Evolutionary conservation across 1,140 invertebrate species (phyloP).

Genomic region (Sinonovacula constricta): DNA sequence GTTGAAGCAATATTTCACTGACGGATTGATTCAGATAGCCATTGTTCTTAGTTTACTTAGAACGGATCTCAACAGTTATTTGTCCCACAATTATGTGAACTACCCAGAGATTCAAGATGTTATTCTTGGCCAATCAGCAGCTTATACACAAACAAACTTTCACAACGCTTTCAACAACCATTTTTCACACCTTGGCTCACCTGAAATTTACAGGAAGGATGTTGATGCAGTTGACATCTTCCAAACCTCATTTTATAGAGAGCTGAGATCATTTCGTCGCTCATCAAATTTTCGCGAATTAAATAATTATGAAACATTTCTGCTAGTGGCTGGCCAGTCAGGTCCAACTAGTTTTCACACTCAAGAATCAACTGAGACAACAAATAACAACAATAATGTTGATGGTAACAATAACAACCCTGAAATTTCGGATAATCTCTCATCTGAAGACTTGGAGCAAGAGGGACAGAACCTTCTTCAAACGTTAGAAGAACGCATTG

Average conservation of each 20-base stretch:
- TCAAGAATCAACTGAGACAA: slow-evolving; percentile 8
- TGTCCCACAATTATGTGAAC: slow-evolving; percentile 81
- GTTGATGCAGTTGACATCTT: slow-evolving; percentile 80
- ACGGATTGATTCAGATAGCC: slow-evolving; percentile 88
- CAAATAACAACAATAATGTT: slow-evolving; percentile 30
- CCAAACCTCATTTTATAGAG: slow-evolving; percentile 83
- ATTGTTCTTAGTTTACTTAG: slow-evolving; percentile 87
- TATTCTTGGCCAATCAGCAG: slow-evolving; percentile 74
- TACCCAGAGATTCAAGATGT: slow-evolving; percentile 76
- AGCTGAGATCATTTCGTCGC: slow-evolving; percentile 83
- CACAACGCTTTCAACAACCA: slow-evolving; percentile 56
- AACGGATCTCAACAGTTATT: slow-evolving; percentile 85
- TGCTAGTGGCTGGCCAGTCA: slow-evolving; percentile 8
- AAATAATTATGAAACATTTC: slow-evolving; percentile 70
- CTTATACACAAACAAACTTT: slow-evolving; percentile 78
- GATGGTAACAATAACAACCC: slow-evolving; percentile 27
- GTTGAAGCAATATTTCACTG: slow-evolving; percentile 78
- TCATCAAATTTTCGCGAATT: slow-evolving; percentile 80
- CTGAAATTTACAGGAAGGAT: slow-evolving; percentile 80
- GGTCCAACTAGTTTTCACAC: slow-evolving; percentile 13
- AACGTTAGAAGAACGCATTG: slow-evolving; percentile 30
- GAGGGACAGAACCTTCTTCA: slow-evolving; percentile 30
- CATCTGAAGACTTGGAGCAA: slow-evolving; percentile 29
- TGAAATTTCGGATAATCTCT: not conserved
- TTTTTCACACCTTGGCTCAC: slow-evolving; percentile 7